Base-by-base conservation (phyloP, 2,888 invertebrate genomes). In the Steinernema hermaphroditum region DNA sequence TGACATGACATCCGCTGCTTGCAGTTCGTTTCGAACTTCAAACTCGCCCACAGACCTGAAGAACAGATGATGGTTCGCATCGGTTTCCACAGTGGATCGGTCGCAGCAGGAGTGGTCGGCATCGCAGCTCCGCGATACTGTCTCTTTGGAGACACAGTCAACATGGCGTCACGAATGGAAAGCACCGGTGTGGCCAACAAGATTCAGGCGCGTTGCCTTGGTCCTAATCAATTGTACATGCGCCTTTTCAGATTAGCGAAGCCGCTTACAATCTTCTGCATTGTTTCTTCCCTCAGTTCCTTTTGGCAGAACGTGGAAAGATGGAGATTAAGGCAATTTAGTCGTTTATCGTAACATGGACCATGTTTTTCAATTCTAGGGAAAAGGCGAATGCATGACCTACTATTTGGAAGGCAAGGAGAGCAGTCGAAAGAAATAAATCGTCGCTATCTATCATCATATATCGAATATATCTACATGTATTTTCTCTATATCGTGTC, bases 31-130 rank as follows among this genome's bases (percentile, higher is more conserved):
- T 76, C 82, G 16, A 79, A 82, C 75, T 85, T 85, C 79, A 85
- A 85, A 77, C 74, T 85, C 46, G 83, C 83, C 9, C 85, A 85
- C 71, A 74, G 80, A 14, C 85, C 85, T 6, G 84, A 85, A 72
- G 85, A 85, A 43, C 32, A 81, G 6, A 82, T 85, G 82, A 84
- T 83, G 84, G 85, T 85, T 8, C 76, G 85, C 22, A 85, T 85
- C 43, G 85, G 85, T 12, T 86, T 85, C 74, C 85, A 85, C 75
- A 82, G 80, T 71, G 85, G 85, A 22, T 76, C 81, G 19, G 85
- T 83, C 0, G 85, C 85, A 0, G 85, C 85, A 0, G 85, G 85
- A 68, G 85, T 85, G 19, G 85, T 85, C n/a, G 85, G 85, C 68
- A 72, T 83, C 14, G 83, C 84, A 0, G 85, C 80, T 6, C 83